phyloP scores from a whole-genome alignment of 1,140 invertebrate genomes.

The Leptopilina clavipes region DNA sequence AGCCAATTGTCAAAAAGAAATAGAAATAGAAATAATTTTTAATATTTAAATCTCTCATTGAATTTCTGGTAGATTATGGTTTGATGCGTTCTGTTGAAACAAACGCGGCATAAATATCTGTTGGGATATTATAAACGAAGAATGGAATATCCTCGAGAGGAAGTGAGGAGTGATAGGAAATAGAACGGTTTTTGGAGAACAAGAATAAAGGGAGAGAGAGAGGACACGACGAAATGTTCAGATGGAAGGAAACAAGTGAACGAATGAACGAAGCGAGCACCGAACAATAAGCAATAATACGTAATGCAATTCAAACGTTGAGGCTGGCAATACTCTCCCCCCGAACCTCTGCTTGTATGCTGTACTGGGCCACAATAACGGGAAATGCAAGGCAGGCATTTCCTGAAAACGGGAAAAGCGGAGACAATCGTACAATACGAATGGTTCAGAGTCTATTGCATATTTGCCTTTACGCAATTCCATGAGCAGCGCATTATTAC shows the following conservation, averaged over 20 bases:
- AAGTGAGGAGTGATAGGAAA: conserved; percentile 23
- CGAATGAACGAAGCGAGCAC: conserved; percentile 40
- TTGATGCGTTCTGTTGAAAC: conserved; percentile 35
- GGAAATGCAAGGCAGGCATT: conserved; percentile 69
- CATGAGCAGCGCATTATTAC: conserved; percentile 63
- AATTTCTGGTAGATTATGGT: too few relatives aligned
- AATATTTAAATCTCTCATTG: too few relatives aligned
- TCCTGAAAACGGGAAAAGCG: conserved; percentile 63
- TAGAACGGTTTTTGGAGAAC: neutral
- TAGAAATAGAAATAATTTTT: too few relatives aligned
- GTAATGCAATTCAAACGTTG: conserved; percentile 70
- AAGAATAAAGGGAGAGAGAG: neutral
- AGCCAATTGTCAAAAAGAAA: too few relatives aligned
- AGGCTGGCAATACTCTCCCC: conserved; percentile 64
- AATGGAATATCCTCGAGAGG: conserved; percentile 36
- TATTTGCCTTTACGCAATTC: conserved; percentile 69
- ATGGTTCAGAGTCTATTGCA: conserved; percentile 63
- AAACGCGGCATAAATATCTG: conserved; percentile 45
- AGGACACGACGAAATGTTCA: conserved; percentile 9
- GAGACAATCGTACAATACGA: conserved; percentile 69
- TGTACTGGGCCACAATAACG: conserved; percentile 60
- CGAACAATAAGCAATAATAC: conserved; percentile 72
- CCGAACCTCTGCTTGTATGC: conserved; percentile 46
- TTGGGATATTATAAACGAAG: conserved; percentile 44
- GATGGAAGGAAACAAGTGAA: conserved; percentile 39